Conservation (phyloP, 1,140 invertebrate species). For the Meloidogyne hapla region DNA sequence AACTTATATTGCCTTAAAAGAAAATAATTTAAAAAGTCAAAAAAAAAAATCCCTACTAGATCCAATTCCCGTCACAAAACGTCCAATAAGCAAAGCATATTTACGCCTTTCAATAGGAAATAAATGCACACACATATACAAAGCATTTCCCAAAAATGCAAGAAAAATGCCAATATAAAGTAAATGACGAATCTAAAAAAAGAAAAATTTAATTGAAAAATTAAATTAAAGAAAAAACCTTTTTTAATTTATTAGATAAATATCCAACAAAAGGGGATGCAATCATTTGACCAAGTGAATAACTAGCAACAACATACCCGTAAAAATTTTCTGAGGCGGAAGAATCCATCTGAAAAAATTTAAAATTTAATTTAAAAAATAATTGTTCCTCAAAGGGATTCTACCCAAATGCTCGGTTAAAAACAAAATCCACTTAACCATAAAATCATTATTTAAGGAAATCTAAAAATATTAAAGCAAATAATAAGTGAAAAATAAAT, state of each 20-base stretch:
- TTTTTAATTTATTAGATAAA: conserved; percentile 34
- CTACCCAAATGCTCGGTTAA: no score
- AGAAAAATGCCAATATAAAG: conserved; percentile 46
- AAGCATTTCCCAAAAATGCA: conserved; percentile 48
- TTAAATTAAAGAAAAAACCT: not conserved
- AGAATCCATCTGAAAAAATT: conserved; percentile 40
- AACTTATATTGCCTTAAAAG: conserved; percentile 26
- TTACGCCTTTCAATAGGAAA: conserved; percentile 17
- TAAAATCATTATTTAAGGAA: no score
- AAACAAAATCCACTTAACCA: no score
- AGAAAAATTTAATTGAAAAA: not conserved
- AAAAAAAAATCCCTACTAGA: conserved; percentile 24
- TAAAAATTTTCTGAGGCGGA: conserved; percentile 43
- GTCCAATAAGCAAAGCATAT: conserved; percentile 36
- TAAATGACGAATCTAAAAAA: conserved; percentile 19
- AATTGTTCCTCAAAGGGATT: no score
- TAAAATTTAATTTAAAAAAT: no score
- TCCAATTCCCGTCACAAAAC: conserved; percentile 52
- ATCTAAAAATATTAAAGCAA: not conserved
- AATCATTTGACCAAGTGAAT: conserved; percentile 46
- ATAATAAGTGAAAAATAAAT: no score
- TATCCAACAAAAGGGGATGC: conserved; percentile 44
- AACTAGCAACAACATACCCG: conserved; percentile 47
- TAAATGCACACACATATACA: conserved; percentile 44
- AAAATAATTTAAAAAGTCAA: not conserved